Base-by-base conservation (phyloP, 2,113 vertebrate genomes). In the Sylvietta virens region DNA sequence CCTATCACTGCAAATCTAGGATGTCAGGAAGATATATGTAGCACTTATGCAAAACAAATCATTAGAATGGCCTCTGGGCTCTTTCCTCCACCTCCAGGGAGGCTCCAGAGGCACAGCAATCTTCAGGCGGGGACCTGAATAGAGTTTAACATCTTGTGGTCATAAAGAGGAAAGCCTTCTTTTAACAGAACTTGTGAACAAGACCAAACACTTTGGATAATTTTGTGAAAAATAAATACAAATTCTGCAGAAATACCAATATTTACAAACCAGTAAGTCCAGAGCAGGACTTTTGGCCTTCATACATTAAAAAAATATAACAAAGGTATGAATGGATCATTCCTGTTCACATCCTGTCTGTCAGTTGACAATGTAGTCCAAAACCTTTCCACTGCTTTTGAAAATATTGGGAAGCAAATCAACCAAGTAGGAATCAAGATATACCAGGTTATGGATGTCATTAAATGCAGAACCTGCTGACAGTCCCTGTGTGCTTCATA, bases 301-400 rank as follows among this genome's bases (percentile, higher is more conserved):
- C 0, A 1, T 37, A 33, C 4, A 40, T 5, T 13, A 33, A 47
- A 57, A 39, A 57, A 0, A 4, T 8, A 18, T 21, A 62, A 11
- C 7, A 57, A 83, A 56, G 13, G 2, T 10, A 28, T 48, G 20
- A 90, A 60, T 11, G 22, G 33, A 14, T 4, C 0, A 3, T 28
- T 40, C 4, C 19, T 27, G 17, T 33, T 82, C 27, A 12, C 22
- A 40, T 54, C 18, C 18, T 58, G 10, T 5, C 11, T 62, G 5
- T 18, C 15, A 45, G 12, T 30, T 79, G 15, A 47, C 20, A 50
- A 1, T 9, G 5, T 31, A 56, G 7, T 74, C 26, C 9, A 47
- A 70, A 89, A 54, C 4, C 2, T 56, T 73, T 54, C 11, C 11
- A 6, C 5, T 45, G 37, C 20, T 69, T 54, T 58, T 60, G 37